These are phyloP conservation scores for Lomographa bimaculata DNA, from an alignment of 2,888 invertebrate genomes.

Conservation along the genomic window DNA sequence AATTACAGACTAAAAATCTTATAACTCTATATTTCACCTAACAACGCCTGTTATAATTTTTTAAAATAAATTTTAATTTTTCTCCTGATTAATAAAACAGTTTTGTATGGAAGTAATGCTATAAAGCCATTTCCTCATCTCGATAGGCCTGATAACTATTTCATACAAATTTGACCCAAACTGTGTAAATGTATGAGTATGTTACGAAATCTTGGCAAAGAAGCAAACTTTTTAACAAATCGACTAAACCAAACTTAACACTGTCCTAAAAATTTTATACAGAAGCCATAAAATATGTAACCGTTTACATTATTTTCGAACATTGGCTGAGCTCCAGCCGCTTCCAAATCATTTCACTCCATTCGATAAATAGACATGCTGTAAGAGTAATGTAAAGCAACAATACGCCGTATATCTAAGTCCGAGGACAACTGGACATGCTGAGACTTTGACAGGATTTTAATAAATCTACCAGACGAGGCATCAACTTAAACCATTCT, in stretches of 20 bases:
- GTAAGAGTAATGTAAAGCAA: slow-evolving; percentile 21
- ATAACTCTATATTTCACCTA: too few species aligned
- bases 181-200: too few species aligned
- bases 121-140: too few species aligned
- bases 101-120: too few species aligned
- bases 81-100: too few species aligned
- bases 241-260: neutral
- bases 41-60: too few species aligned
- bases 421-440: too few species aligned
- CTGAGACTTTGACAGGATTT: slow-evolving; percentile 11
- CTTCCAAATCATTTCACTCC: slow-evolving; percentile 19
- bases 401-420: slow-evolving; percentile 41
- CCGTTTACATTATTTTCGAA: slow-evolving; percentile 15
- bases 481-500: too few species aligned
- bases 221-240: neutral
- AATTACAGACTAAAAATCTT: too few species aligned
- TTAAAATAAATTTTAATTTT: too few species aligned
- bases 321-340: slow-evolving; percentile 19
- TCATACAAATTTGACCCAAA: too few species aligned
- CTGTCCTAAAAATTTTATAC: slow-evolving; percentile 7
- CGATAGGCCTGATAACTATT: too few species aligned
- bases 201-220: slow-evolving; percentile 1
- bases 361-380: slow-evolving; percentile 40
- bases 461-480: slow-evolving; percentile 44
- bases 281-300: slow-evolving; percentile 10